phyloP scores from a whole-genome alignment of 1,140 invertebrate genomes.

The Drosophila sp. region DNA sequence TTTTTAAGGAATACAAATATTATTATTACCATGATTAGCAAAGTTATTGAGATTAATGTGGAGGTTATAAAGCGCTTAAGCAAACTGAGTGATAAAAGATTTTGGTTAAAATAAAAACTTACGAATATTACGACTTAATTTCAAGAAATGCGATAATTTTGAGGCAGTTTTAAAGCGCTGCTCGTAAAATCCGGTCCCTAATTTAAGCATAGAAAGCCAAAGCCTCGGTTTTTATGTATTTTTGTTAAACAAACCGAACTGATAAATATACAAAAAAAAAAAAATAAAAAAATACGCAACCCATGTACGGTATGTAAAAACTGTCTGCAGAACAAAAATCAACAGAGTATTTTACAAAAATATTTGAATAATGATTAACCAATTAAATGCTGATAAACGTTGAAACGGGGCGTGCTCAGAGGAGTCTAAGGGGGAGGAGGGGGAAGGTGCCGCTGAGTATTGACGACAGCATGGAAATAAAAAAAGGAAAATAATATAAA shows the following conservation, averaged over 20 bases:
- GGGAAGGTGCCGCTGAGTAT: not conserved
- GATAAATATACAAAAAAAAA: too few relatives aligned
- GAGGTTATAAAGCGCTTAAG: not conserved
- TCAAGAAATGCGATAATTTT: slow-evolving; percentile 28
- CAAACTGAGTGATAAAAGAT: not conserved
- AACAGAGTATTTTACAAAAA: slow-evolving; percentile 55
- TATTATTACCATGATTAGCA: not conserved
- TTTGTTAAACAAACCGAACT: not conserved
- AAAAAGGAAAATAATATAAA: too few relatives aligned
- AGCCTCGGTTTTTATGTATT: slow-evolving; percentile 6
- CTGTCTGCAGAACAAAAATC: slow-evolving; percentile 33
- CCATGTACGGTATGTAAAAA: slow-evolving; percentile 32
- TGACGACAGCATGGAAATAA: slow-evolving; percentile 40
- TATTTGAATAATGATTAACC: slow-evolving; percentile 82
- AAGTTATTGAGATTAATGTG: not conserved
- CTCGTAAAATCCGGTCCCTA: slow-evolving; percentile 42
- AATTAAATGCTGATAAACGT: slow-evolving; percentile 78
- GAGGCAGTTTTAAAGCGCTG: slow-evolving; percentile 29
- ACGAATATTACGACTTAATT: slow-evolving; percentile 7
- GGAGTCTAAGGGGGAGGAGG: not conserved
- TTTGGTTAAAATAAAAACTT: not conserved
- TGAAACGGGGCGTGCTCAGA: slow-evolving; percentile 1
- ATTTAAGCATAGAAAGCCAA: slow-evolving; percentile 19
- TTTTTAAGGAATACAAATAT: too few relatives aligned
- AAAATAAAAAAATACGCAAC: slow-evolving; percentile 9